Evolutionary conservation across 2,113 vertebrate genomes (phyloP).

Genomic region (Pungitius pungitius): DNA sequence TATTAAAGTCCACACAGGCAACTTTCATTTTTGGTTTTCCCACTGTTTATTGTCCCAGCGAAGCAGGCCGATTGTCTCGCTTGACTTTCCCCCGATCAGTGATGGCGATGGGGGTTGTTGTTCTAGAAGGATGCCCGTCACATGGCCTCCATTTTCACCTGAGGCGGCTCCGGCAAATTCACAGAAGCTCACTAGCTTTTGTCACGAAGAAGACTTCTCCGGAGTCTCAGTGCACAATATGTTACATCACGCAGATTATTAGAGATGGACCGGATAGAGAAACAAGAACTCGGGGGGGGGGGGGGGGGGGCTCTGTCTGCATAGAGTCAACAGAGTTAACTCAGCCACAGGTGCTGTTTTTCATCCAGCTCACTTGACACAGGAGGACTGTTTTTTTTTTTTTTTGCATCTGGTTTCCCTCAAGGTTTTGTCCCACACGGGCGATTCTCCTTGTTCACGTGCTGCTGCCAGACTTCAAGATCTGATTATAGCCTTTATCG

Average conservation of each 20-base stretch:
- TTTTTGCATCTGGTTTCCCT: slow-evolving; percentile 46
- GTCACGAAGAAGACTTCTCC: slow-evolving; percentile 40
- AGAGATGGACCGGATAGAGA: background rate
- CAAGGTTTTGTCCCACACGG: slow-evolving; percentile 42
- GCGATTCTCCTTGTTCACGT: slow-evolving; percentile 17
- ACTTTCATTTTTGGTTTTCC: slow-evolving; percentile 22
- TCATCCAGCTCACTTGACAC: slow-evolving; percentile 43
- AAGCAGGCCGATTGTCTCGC: slow-evolving; percentile 50
- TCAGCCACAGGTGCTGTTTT: slow-evolving; percentile 48
- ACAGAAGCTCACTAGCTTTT: slow-evolving; percentile 23
- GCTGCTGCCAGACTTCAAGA: slow-evolving; percentile 26
- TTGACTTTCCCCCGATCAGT: slow-evolving; percentile 49
- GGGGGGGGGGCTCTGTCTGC: slow-evolving; percentile 16
- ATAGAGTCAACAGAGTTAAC: slow-evolving; percentile 14
- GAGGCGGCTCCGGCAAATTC: slow-evolving; percentile 41
- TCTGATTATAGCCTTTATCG: slow-evolving; percentile 39
- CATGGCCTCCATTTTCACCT: slow-evolving; percentile 72
- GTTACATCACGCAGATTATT: slow-evolving; percentile 6
- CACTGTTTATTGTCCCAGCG: slow-evolving; percentile 60
- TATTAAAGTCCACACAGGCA: slow-evolving; percentile 22
- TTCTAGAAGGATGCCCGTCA: slow-evolving; percentile 60
- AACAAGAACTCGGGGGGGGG: slow-evolving; percentile 29
- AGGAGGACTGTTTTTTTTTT: slow-evolving; percentile 45
- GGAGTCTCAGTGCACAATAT: background rate
- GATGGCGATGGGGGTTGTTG: slow-evolving; percentile 60